Evolutionary conservation across 1,140 invertebrate genomes (phyloP).

Genomic region (Harlomillsia oculata): DNA sequence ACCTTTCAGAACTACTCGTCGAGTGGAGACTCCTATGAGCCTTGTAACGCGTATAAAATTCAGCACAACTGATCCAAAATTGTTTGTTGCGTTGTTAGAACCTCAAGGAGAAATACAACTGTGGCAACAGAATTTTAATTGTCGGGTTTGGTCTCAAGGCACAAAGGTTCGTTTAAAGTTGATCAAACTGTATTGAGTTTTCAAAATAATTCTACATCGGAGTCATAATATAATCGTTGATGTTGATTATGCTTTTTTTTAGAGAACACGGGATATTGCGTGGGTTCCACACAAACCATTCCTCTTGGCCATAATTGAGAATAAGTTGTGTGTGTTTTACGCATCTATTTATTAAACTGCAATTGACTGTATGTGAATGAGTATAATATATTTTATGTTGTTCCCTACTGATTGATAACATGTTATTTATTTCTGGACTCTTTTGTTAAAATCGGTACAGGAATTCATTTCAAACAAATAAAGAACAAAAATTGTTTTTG

Average conservation of each 20-base stretch:
- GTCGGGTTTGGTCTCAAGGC: conserved; percentile 7
- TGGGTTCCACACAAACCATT: conserved; percentile 21
- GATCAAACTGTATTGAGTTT: too few species aligned
- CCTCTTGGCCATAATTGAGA: conserved; percentile 9
- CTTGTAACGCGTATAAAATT: conserved; percentile 9
- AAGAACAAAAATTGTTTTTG: too few species aligned
- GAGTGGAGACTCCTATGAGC: conserved; percentile 7
- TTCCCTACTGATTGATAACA: too few species aligned
- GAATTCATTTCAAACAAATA: too few species aligned
- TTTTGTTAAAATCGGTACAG: too few species aligned
- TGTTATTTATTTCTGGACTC: too few species aligned
- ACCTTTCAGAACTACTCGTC: too few species aligned
- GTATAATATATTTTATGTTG: too few species aligned
- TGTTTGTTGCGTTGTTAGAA: conserved; percentile 7
- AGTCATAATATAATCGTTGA: too few species aligned
- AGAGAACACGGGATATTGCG: conserved; percentile 15
- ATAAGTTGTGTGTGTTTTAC: conserved; percentile 10
- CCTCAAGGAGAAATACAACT: conserved; percentile 14
- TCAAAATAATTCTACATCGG: too few species aligned
- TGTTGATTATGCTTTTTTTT: background rate
- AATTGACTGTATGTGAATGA: too few species aligned
- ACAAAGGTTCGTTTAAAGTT: too few species aligned
- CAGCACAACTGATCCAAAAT: conserved; percentile 3
- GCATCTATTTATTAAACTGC: background rate
- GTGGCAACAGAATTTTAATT: conserved; percentile 10